Evolutionary conservation across 2,113 vertebrate species (phyloP), one percentile per base, ranked within the genome.

Genomic region (Heterotis niloticus): DNA sequence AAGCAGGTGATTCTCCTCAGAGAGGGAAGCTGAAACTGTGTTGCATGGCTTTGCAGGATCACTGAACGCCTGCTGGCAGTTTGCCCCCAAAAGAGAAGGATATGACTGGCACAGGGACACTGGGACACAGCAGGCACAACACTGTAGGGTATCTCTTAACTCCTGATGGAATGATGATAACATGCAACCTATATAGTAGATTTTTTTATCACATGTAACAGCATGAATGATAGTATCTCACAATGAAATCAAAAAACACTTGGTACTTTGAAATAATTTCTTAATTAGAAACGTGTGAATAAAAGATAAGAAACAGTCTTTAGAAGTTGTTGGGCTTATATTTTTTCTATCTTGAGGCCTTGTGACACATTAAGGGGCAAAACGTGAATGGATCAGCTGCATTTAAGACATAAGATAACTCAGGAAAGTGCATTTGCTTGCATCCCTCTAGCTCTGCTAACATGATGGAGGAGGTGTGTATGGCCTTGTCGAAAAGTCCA

Each of bases 1-100:
- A 82, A 88, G 89, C 90, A 91, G 88, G 89, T 90, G 91, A 88
- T 91, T 90, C 80, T 89, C 86, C 91, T 91, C 89, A 88, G 26
- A 0, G 77, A 79, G 82, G 71, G 76, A 24, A 24, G n/a, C n/a
- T 82, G 87, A 67, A 86, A 83, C 88, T 85, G 85, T 20, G 18
- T 85, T 85, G 77, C 82, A 85, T 79, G 24, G 72, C 80, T 88
- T 75, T 83, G 66, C 73, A 59, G 72, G 86, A 83, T 82, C 85
- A 83, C 82, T 81, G 77, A 81, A 84, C 85, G 81, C 82, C 82
- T 83, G 64, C 44, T 80, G 81, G 82, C 84, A 76, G 5, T 73
- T 74, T 78, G 79, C 3, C 77, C 64, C 72, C 79, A 76, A 66
- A 78, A 84, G 84, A 76, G n/a, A 24, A 24, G 64, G 64, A 54